Evolutionary conservation across 2,888 invertebrate species (phyloP).

Genomic region (Mactromeris polynyma): DNA sequence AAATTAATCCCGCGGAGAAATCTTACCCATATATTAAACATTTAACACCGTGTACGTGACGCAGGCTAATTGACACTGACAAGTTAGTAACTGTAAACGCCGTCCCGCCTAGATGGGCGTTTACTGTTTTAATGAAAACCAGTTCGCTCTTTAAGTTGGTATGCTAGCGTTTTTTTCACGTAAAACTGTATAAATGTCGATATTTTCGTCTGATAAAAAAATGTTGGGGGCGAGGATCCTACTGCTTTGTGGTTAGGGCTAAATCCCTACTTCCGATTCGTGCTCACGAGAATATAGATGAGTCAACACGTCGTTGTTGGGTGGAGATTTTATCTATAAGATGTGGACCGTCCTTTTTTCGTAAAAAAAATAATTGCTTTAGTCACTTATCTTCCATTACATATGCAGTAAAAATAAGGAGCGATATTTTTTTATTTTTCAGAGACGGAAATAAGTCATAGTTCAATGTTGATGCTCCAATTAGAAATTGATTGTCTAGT

Average conservation of each 20-base stretch:
- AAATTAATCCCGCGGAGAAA: background rate
- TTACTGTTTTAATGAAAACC: conserved; percentile 1
- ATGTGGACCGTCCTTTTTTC: background rate
- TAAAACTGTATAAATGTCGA: background rate
- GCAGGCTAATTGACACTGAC: conserved; percentile 1
- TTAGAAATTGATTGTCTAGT: no score
- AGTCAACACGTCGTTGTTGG: background rate
- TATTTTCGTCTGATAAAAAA: background rate
- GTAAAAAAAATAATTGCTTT: background rate
- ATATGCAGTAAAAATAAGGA: background rate
- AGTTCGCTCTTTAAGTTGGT: background rate
- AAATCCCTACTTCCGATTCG: background rate
- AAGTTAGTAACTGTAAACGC: background rate
- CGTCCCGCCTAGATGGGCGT: conserved; percentile 10
- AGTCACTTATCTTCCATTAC: conserved; percentile 2
- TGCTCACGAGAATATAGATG: background rate
- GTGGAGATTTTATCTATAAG: no score
- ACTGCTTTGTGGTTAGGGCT: background rate
- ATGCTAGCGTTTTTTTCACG: background rate
- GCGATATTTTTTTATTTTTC: no score
- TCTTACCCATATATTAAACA: background rate
- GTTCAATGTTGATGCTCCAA: no score
- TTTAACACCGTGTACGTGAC: conserved; percentile 3
- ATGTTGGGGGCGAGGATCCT: background rate
- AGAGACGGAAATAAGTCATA: no score